Evolutionary conservation across 2,888 invertebrate genomes (phyloP).

Genomic region (Flexamia atlantica): DNA sequence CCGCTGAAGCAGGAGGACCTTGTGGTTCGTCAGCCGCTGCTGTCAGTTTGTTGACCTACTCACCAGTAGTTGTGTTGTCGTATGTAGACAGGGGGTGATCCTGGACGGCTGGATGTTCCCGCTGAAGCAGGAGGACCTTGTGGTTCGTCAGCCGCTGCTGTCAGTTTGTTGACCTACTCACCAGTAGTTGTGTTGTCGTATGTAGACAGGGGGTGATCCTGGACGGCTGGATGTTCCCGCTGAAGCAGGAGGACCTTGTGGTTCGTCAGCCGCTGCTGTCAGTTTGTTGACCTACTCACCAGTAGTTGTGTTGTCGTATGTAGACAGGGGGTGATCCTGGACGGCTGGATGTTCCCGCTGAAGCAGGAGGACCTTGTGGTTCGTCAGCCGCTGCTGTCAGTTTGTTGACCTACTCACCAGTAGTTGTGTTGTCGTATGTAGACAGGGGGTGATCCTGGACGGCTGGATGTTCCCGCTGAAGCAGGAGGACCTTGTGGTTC

Average conservation of each 20-base stretch:
- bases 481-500: slow-evolving; percentile 74
- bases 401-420: slow-evolving; percentile 78
- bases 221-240: slow-evolving; percentile 81
- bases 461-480: slow-evolving; percentile 81
- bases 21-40: no score
- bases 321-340: slow-evolving; percentile 77
- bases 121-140: no score
- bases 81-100: no score
- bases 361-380: slow-evolving; percentile 75
- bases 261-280: slow-evolving; percentile 77
- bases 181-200: no score
- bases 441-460: slow-evolving; percentile 78
- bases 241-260: slow-evolving; percentile 75
- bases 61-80: no score
- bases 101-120: no score
- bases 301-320: slow-evolving; percentile 50
- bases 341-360: slow-evolving; percentile 81
- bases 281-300: slow-evolving; percentile 76
- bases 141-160: no score
- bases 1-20: no score
- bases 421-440: slow-evolving; percentile 71
- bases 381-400: slow-evolving; percentile 77
- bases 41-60: no score
- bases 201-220: slow-evolving; percentile 77
- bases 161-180: no score